Evolutionary conservation across 2,113 vertebrate species (phyloP).

Genomic region (Equus przewalskii): DNA sequence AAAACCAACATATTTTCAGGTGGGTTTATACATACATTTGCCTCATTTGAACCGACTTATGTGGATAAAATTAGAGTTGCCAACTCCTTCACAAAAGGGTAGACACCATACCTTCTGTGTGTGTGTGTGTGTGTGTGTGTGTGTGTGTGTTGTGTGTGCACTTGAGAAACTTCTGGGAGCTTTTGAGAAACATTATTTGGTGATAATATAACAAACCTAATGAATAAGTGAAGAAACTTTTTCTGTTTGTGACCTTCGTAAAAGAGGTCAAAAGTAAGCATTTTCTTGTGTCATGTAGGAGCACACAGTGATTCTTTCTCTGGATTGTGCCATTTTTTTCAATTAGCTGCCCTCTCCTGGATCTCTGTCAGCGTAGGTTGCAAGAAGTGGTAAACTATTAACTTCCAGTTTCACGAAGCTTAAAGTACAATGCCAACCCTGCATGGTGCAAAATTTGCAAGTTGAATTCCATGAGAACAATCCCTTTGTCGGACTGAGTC

Average conservation of each 20-base stretch:
- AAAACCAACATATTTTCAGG: not conserved
- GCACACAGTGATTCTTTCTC: slow-evolving; percentile 75
- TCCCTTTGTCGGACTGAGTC: slow-evolving; percentile 70
- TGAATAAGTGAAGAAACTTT: slow-evolving; percentile 47
- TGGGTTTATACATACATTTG: not conserved
- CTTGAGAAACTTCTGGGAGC: not conserved
- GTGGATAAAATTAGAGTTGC: not conserved
- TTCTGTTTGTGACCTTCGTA: slow-evolving; percentile 28
- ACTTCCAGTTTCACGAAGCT: slow-evolving; percentile 81
- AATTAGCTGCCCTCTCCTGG: slow-evolving; percentile 85
- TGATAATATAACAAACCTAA: not conserved
- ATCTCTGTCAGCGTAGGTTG: slow-evolving; percentile 75
- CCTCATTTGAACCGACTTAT: not conserved
- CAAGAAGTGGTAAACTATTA: slow-evolving; percentile 81
- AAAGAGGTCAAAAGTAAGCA: slow-evolving; percentile 23
- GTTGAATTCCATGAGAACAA: slow-evolving; percentile 78
- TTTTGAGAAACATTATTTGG: slow-evolving; percentile 42
- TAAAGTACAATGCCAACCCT: slow-evolving; percentile 77
- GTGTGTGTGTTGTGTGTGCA: not conserved
- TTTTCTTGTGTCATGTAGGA: slow-evolving; percentile 54
- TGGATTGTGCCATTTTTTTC: slow-evolving; percentile 82
- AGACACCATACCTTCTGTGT: not conserved
- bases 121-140: not conserved
- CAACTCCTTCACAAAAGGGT: not conserved
- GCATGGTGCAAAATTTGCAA: slow-evolving; percentile 78